Percentiles rank a stretch among this genome's conserved stretches.
These are phyloP conservation scores for Scolopax mira DNA, from an alignment of 2,113 vertebrate species.

Conservation along the genomic window DNA sequence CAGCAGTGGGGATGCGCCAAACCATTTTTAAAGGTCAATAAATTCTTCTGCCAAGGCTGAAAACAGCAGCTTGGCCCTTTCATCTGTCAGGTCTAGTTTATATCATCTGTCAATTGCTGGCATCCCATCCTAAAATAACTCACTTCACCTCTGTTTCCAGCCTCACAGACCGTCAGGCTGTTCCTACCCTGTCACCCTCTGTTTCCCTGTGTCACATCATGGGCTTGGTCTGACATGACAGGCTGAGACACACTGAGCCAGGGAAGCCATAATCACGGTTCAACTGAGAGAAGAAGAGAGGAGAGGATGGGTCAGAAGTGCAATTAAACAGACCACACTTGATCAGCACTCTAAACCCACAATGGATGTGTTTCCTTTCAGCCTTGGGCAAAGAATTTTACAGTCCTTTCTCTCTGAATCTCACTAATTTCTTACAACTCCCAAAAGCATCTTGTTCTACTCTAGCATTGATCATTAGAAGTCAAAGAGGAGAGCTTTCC, in stretches of 20 bases:
- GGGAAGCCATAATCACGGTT: not conserved
- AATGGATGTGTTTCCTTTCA: not conserved
- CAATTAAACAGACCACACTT: not conserved
- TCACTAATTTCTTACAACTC: not conserved
- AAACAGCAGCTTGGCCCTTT: conserved; percentile 43
- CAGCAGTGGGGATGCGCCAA: not conserved
- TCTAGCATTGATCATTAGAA: not conserved
- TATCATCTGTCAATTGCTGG: not conserved
- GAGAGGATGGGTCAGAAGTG: not conserved
- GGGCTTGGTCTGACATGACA: not conserved
- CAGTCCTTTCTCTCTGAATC: not conserved
- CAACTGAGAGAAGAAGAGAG: not conserved
- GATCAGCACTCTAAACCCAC: not conserved
- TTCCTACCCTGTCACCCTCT: conserved; percentile 27
- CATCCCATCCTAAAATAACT: conserved; percentile 45
- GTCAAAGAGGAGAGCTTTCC: not conserved
- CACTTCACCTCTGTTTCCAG: not conserved
- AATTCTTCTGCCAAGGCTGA: not conserved
- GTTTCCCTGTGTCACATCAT: not conserved
- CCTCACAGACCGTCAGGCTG: not conserved
- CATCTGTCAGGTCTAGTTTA: conserved; percentile 21
- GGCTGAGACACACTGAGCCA: not conserved
- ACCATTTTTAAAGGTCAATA: not conserved
- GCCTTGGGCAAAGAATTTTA: not conserved
- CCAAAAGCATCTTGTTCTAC: not conserved